Evolutionary conservation across 2,888 invertebrate species (phyloP).

Genomic region (Seira musarum): DNA sequence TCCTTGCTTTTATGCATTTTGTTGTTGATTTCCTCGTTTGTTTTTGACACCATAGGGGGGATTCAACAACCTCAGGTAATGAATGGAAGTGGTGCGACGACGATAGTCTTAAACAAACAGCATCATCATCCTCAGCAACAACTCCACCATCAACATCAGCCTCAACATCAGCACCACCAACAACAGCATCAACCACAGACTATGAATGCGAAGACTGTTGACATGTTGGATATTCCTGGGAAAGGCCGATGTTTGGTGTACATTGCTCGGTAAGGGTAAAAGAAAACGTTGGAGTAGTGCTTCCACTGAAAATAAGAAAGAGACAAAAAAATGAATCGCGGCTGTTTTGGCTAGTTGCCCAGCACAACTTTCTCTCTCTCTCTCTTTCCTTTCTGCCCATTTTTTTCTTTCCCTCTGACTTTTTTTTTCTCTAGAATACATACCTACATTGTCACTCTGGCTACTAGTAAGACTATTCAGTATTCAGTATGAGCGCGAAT

Average conservation of each 20-base stretch:
- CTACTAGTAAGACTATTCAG: too few relatives aligned
- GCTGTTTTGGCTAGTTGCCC: slow-evolving; percentile 52
- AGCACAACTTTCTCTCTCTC: slow-evolving; percentile 20
- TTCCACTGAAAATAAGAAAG: not conserved
- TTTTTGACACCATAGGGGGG: slow-evolving; percentile 39
- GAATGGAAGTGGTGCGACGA: slow-evolving; percentile 66
- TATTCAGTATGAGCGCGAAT: too few relatives aligned
- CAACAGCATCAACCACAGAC: slow-evolving; percentile 68
- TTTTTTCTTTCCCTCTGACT: too few relatives aligned
- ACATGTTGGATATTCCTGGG: slow-evolving; percentile 94
- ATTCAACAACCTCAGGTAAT: slow-evolving; percentile 67
- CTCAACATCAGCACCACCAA: slow-evolving; percentile 53
- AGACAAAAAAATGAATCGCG: slow-evolving; percentile 41
- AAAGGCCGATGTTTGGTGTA: slow-evolving; percentile 95
- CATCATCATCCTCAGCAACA: slow-evolving; percentile 55
- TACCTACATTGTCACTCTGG: too few relatives aligned
- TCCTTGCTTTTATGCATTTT: not conserved
- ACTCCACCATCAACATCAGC: slow-evolving; percentile 45
- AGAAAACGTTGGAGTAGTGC: slow-evolving; percentile 24
- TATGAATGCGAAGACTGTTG: slow-evolving; percentile 75
- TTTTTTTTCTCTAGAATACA: too few relatives aligned
- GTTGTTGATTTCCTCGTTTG: slow-evolving; percentile 19
- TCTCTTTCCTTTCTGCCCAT: too few relatives aligned
- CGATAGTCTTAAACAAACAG: slow-evolving; percentile 57
- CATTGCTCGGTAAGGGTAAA: slow-evolving; percentile 83